phyloP scores from a whole-genome alignment of 1,140 invertebrate genomes.

The Zaprionus nigranus region DNA sequence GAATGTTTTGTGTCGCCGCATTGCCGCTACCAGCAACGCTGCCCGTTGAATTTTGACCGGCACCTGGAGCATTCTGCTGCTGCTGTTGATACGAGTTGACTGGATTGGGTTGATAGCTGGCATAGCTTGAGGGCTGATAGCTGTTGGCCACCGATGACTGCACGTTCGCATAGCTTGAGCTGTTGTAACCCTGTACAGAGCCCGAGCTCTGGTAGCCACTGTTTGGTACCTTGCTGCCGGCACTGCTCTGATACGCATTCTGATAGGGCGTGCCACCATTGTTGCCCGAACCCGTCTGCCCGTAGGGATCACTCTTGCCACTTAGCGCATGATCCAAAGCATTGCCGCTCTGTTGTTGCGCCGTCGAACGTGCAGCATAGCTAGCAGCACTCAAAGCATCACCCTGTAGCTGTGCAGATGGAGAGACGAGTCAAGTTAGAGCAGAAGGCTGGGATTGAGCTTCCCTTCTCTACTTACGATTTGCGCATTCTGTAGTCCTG shows the following conservation, averaged over 20 bases:
- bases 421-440: too few relatives aligned
- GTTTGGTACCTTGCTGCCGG: conserved; percentile 56
- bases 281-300: conserved; percentile 56
- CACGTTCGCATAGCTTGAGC: conserved; percentile 77
- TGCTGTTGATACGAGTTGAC: conserved; percentile 82
- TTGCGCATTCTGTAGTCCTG: conserved; percentile 79
- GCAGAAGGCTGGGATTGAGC: neutral
- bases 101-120: conserved; percentile 76
- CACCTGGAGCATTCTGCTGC: conserved; percentile 54
- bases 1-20: conserved; percentile 81
- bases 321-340: conserved; percentile 73
- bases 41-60: conserved; percentile 56
- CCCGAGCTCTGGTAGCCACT: conserved; percentile 73
- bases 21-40: conserved; percentile 51
- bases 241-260: conserved; percentile 74
- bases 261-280: conserved; percentile 65
- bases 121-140: conserved; percentile 81
- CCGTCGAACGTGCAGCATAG: conserved; percentile 65
- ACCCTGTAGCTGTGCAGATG: conserved; percentile 43
- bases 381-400: conserved; percentile 67
- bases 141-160: conserved; percentile 79
- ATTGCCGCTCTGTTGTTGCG: conserved; percentile 64
- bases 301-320: conserved; percentile 80
- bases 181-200: conserved; percentile 62
- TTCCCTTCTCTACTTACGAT: conserved; percentile 60